phyloP scores from a whole-genome alignment of 2,113 vertebrate genomes.

The Cheirogaleus medius region DNA sequence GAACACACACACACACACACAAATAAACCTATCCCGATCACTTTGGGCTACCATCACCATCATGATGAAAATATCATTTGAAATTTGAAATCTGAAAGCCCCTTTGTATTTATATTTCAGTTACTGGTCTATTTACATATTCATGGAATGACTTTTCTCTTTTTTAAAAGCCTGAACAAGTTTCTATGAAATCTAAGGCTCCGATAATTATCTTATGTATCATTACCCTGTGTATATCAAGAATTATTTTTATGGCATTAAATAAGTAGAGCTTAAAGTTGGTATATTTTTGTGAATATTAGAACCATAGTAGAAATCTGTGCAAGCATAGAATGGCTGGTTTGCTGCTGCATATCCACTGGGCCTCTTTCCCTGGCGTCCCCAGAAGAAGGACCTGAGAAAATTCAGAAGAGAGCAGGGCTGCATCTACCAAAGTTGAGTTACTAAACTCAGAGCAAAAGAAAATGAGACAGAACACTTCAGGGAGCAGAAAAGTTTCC shows the following conservation, averaged over 20 bases:
- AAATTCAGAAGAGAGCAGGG: slow-evolving; percentile 58
- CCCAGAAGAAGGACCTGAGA: neutral
- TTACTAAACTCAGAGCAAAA: slow-evolving; percentile 66
- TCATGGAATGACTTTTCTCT: neutral
- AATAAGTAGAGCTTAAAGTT: neutral
- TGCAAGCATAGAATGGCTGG: rapidly evolving
- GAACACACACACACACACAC: neutral
- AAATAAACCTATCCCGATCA: neutral
- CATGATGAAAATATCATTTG: neutral
- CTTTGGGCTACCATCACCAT: neutral
- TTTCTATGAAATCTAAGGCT: neutral
- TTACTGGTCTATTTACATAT: neutral
- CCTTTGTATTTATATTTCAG: neutral
- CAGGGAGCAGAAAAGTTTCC: slow-evolving; percentile 69
- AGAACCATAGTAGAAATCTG: neutral
- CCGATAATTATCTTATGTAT: neutral
- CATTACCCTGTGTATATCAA: neutral
- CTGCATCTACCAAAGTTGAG: slow-evolving; percentile 66
- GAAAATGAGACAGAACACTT: slow-evolving; percentile 68
- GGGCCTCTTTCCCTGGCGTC: neutral
- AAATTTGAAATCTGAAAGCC: neutral
- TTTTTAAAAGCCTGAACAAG: neutral
- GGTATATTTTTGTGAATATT: neutral
- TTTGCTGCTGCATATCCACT: too few species aligned
- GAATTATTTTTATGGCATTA: neutral